Conservation (phyloP, 2,113 vertebrate species). For the Dryoscopus gambensis region DNA sequence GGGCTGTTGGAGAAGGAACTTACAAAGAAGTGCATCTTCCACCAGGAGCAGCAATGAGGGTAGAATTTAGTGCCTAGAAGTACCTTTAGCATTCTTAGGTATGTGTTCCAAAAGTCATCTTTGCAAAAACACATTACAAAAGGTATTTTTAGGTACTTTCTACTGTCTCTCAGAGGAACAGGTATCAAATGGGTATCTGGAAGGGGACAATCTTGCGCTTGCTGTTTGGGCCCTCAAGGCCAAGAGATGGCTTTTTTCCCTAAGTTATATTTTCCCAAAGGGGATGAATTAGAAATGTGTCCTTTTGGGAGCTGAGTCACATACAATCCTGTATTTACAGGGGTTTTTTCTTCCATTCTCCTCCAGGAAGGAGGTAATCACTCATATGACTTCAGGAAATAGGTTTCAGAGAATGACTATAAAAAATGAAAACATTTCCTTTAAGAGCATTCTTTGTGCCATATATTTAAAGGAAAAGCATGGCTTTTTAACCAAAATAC, state of each 20-base stretch:
- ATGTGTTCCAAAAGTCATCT: background rate
- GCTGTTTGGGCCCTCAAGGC: background rate
- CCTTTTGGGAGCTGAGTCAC: background rate
- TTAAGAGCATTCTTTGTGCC: background rate
- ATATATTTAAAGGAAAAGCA: background rate
- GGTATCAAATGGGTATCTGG: background rate
- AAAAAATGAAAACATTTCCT: background rate
- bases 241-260: background rate
- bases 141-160: background rate
- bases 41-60: background rate
- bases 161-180: background rate
- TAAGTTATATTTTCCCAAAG: background rate
- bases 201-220: fast-evolving
- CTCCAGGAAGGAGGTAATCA: background rate
- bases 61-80: background rate
- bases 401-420: background rate
- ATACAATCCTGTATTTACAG: background rate
- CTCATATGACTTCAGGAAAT: background rate
- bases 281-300: background rate
- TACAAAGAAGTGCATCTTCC: background rate
- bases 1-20: background rate
- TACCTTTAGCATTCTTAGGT: background rate
- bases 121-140: background rate
- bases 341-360: background rate
- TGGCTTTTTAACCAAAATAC: background rate